Base-by-base conservation (phyloP, 2,797 vertebrate genomes). In the Borostomias antarcticus region DNA sequence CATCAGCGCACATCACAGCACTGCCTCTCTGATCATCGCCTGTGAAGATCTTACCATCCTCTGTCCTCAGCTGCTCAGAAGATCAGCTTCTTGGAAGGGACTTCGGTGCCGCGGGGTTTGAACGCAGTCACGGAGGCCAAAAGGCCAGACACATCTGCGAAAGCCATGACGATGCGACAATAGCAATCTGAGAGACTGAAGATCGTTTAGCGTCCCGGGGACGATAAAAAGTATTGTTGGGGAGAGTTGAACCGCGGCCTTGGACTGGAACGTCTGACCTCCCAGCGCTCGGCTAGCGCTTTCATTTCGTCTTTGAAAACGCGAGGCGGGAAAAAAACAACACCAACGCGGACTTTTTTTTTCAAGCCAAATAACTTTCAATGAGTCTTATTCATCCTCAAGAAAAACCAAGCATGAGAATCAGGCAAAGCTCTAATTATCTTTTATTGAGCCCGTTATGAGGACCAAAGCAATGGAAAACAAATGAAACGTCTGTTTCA, bases 121-220 rank as follows among this genome's bases (percentile, higher is more conserved):
- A 28, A 19, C 35, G 8, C 13, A 30, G 29, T 59, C 33, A 28
- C 23, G 11, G 13, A 35, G 35, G n/a, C n/a, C 21, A 26, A 58
- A 6, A 19, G 23, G 48, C 58, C 43, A 58, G 29, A 32, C 33
- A 62, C 68, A 69, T 63, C 68, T 69, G 61, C 33, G 9, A 51
- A 58, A 40, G 26, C 6, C 21, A 47, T 62, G 40, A 51, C 28
- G 26, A n/a, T 26, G 17, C 54, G 17, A 19, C 33, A 23, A 30
- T 35, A 43, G 40, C 6, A 19, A 23, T 58, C 26, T 58, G 13
- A 25, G 25, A 17, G 29, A 21, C 10, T 11, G 28, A 57, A 28
- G 11, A 35, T 26, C 9, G 13, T 59, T 35, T 35, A 5, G 32
- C 23, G 21, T 17, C 29, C 40, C 30, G 25, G 28, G 21, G 23